Evolutionary conservation across 2,888 invertebrate genomes (phyloP), one percentile per base, ranked within the genome.

Genomic region (Andrena dorsata): DNA sequence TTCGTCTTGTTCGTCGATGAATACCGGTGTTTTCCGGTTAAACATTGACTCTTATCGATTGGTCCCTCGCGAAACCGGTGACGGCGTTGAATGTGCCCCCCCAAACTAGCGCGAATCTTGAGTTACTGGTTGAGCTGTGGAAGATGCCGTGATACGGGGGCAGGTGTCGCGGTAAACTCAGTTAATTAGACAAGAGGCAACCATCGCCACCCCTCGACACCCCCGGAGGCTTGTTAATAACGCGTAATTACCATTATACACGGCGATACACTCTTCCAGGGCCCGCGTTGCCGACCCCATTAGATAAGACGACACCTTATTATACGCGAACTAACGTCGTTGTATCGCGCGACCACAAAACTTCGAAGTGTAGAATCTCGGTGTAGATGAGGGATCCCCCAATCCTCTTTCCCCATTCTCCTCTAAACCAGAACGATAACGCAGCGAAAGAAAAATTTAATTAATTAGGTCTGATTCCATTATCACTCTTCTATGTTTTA

Each of bases 271-370:
- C 93, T 93, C 93, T 93, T 93, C 92, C 92, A 90, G 56, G 89
- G 89, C 88, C 89, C 86, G 83, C 89, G 90, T 84, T 88, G 89
- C 88, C 91, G 90, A 93, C 92, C 93, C 93, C 92, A 93, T 93
- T 93, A 93, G 93, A 93, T 94, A 93, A 93, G 93, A 93, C 92
- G 94, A 94, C 93, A 94, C 94, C 94, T 94, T 94, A 94, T 94
- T 94, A 94, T 93, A 92, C 91, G 88, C 80, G 83, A 88, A 85
- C 87, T 83, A 87, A 88, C 89, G 85, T 81, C 80, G 80, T 83
- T 78, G 82, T 88, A 86, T 85, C 86, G 85, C 58, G 76, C 88
- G 68, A 69, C 83, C 88, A 79, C 88, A 87, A 88, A 88, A 88
- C 85, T 88, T 88, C 80, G 73, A 88, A 84, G 81, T 75, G 77